These are phyloP conservation scores for Drosophila falleni DNA, from an alignment of 2,888 invertebrate genomes.

Conservation along the genomic window DNA sequence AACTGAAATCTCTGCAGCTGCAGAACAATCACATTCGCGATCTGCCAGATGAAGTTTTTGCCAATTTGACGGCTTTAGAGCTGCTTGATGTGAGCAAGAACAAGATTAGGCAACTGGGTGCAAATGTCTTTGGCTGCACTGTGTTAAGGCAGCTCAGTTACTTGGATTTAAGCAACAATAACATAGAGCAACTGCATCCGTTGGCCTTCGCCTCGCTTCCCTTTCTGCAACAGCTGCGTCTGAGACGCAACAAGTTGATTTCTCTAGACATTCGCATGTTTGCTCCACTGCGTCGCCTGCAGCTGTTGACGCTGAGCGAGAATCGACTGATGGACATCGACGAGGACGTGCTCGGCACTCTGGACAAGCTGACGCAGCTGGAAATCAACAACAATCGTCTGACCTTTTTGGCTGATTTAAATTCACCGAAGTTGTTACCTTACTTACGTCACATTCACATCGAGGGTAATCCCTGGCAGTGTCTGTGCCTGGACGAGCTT, in stretches of 20 bases:
- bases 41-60: constrained; percentile 72
- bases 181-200: constrained; percentile 69
- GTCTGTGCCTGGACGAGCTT: constrained; percentile 80
- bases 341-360: constrained; percentile 52
- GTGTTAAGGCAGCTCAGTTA: constrained; percentile 64
- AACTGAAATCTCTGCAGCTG: constrained; percentile 71
- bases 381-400: constrained; percentile 82
- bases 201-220: constrained; percentile 73
- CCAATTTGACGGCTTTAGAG: constrained; percentile 67
- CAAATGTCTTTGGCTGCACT: constrained; percentile 65
- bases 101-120: constrained; percentile 59
- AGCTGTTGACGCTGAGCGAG: constrained; percentile 75
- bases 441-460: constrained; percentile 68
- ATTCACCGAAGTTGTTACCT: constrained; percentile 54
- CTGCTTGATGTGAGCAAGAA: constrained; percentile 77
- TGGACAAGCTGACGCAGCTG: constrained; percentile 68
- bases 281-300: constrained; percentile 74
- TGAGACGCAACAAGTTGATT: constrained; percentile 76
- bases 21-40: constrained; percentile 74
- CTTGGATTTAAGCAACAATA: constrained; percentile 74
- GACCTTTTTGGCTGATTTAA: constrained; percentile 76
- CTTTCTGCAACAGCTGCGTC: constrained; percentile 73
- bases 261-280: constrained; percentile 77
- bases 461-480: constrained; percentile 85
- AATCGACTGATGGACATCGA: constrained; percentile 78